Evolutionary conservation across 2,888 invertebrate species (phyloP), one percentile per base, ranked within the genome.

Genomic region (Dasysyrphus tricinctus): DNA sequence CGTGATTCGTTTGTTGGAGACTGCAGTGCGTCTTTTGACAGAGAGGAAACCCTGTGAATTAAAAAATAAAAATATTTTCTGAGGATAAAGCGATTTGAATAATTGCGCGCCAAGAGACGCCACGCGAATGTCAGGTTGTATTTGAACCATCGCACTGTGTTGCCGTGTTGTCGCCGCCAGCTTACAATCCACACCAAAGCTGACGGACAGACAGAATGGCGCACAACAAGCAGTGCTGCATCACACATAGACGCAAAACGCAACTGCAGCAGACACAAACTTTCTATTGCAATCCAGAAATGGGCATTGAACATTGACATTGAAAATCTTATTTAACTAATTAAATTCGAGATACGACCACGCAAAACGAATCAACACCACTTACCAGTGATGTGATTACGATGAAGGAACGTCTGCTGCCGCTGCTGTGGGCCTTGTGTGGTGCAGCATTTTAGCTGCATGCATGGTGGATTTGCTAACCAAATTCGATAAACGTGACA

Each of bases 241-340:
- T 29, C 9, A 32, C n/a, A 51, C 9, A 76, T 32, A 80, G 61
- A 76, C 65, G 37, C 61, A 29, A 49, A 76, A 79, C 47, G 34
- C 34, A 29, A 39, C 61, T 12, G 32, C 59, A 69, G 9, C 59
- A 61, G 74, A 19, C 34, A 37, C 29, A 32, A 80, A 80, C 88
- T 88, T 88, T 85, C 80, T 81, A 81, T 70, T 80, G 56, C 80
- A 80, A 73, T 84, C 84, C 80, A 77, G 70, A 74, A 85, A 84
- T 84, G 80, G 85, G 80, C 77, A 84, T 77, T 84, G 85, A 88
- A 78, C 84, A 85, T 74, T 88, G 85, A 84, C 85, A 88, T 80
- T 88, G 88, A 88, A 80, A 88, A 84, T 84, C 88, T 78, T 76
- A 85, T 85, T 83, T 75, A 80, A 84, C 84, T 86, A 86, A 86